Evolutionary conservation across 2,797 vertebrate genomes (phyloP), one percentile per base, ranked within the genome.

Genomic region (Oophaga sylvatica): DNA sequence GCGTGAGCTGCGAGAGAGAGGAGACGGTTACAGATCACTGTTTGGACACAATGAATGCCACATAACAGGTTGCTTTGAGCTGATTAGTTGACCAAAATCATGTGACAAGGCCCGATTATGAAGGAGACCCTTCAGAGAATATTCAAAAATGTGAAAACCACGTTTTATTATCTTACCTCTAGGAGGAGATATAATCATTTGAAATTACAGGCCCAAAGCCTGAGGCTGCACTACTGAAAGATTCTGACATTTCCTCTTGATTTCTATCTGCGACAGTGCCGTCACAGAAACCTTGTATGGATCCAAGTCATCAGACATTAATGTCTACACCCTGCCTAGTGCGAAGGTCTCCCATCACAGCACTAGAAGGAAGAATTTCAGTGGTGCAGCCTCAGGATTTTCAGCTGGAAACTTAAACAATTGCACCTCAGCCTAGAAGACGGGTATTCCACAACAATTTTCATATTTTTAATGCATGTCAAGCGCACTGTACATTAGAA

Each of bases 1-100:
- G 97, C 0, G 97, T 99, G 90, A 99, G 96, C 98, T 99, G 94
- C 3, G 89, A 89, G 81, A 71, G 83, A 92, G 84, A 90, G 89
- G 83, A 73, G 29, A 53, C 7, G 2, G 73, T 22, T 15, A 81
- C 20, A 26, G 59, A 31, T 31, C 26, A 31, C 15, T 5, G 15
- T 9, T 53, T 53, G 48, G 48, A 53, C 48, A 53, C 48, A 53
- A 53, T 53, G 11, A 53, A 53, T 7, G 48, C 11, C 9, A 53
- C 11, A 53, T 53, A 53, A 7, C 48, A 53, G 48, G 48, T 53
- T 53, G 48, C 48, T 53, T 53, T 53, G 48, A 53, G 48, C 48
- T 8, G 48, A 53, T 7, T 53, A 11, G 48, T 8, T 53, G 48
- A 53, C 3, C 48, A 11, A 53, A 53, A 11, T 53, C 48, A 53